Evolutionary conservation across 2,797 vertebrate genomes (phyloP), one percentile per base, ranked within the genome.

Genomic region (Xyrichtys novacula): DNA sequence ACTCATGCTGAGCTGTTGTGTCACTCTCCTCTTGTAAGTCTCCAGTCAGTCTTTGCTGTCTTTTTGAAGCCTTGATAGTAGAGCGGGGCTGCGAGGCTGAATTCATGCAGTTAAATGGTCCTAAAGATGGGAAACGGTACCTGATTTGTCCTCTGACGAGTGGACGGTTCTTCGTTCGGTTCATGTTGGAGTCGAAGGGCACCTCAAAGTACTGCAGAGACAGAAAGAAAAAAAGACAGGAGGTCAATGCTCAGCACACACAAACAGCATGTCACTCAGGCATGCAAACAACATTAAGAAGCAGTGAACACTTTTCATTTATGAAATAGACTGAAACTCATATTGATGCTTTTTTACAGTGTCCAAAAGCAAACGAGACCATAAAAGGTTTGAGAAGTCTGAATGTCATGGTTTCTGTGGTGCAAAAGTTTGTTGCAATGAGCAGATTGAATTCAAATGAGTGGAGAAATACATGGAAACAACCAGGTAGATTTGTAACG

Each of bases 141-240:
- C 98, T 99, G 95, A 99, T 96, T 85, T 99, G 98, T 83, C 98
- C 96, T 84, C 97, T 92, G 84, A 98, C 98, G 16, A 99, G 94
- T 0, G 98, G 98, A 15, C 98, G 96, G 94, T 96, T 99, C 93
- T 98, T 99, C 22, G 98, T 99, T 63, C 98, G 96, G 90, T 96
- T 99, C 98, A 99, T 99, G 89, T 99, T 99, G 54, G 98, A 98
- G 91, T 99, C 98, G 77, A 99, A 99, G 0, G 98, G 98, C 74
- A 99, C 96, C 91, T 99, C 98, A 61, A 99, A 98, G 93, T 96
- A 99, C 98, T 99, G 96, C 40, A 74, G 80, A 86, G 77, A 84
- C 74, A 93, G 66, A 89, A 80, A 42, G 23, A 44, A 14, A 64
- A 9, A 89, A 80, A 42, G 28, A 43, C 15, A 62, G 9, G n/a